A percentile compares a stretch with the other conserved stretches of the same genome.
Conservation (phyloP, 2,888 invertebrate genomes). For the Polydrusus cervinus region DNA sequence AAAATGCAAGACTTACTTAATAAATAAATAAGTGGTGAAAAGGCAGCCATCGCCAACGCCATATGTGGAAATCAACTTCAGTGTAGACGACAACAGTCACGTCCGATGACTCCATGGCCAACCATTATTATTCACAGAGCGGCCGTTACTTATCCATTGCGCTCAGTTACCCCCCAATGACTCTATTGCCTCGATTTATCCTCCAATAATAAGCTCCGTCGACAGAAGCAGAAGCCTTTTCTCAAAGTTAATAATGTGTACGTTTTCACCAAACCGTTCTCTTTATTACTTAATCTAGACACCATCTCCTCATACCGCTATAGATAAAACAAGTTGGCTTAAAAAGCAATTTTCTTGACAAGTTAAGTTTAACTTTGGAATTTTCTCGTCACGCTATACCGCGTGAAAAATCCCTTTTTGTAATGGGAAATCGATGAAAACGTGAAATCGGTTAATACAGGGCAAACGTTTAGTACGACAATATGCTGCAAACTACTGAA, state of each 20-base stretch:
- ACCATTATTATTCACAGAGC: no score
- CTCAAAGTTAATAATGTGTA: conserved; percentile 17
- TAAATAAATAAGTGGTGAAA: no score
- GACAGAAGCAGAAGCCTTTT: conserved; percentile 11
- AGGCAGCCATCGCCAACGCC: no score
- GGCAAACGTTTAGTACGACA: no score
- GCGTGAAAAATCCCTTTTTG: conserved; percentile 45
- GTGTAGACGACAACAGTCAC: no score
- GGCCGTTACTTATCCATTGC: no score
- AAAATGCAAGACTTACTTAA: no score
- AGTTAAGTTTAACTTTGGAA: conserved; percentile 43
- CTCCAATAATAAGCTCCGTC: not conserved
- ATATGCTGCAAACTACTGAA: no score
- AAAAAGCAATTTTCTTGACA: conserved; percentile 45
- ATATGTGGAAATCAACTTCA: no score
- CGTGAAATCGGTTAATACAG: conserved; percentile 25
- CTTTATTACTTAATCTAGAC: conserved; percentile 26
- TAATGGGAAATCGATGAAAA: conserved; percentile 52
- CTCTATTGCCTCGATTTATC: not conserved
- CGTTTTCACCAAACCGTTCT: not conserved
- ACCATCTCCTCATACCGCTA: conserved; percentile 20
- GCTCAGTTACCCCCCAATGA: not conserved
- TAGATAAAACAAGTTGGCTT: conserved; percentile 25
- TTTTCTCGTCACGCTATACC: conserved; percentile 31
- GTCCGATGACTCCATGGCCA: no score